A percentile compares a stretch with the other conserved stretches of the same genome.
Conservation (phyloP, 2,888 invertebrate species). For the Glyphotaelius pellucidus region DNA sequence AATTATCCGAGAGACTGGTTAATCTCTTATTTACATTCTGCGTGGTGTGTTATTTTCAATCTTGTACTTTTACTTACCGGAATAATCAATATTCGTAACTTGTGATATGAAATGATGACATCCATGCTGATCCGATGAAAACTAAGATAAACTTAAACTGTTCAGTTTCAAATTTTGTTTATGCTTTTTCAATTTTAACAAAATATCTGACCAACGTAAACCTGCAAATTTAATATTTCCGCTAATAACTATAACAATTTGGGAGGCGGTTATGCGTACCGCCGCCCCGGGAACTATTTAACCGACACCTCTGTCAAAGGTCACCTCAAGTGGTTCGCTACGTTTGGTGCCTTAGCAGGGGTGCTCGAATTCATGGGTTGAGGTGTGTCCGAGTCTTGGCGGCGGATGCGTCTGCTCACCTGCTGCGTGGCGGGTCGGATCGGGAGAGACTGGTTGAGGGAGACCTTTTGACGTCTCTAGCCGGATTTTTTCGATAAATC, state of each 20-base stretch:
- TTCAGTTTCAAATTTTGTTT: not conserved
- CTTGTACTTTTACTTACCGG: not conserved
- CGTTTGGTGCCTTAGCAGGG: too few relatives aligned
- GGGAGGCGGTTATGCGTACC: too few relatives aligned
- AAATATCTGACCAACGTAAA: not conserved
- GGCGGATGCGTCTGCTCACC: too few relatives aligned
- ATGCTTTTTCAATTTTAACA: not conserved
- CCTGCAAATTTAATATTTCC: not conserved
- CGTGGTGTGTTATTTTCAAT: not conserved
- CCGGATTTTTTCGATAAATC: too few relatives aligned
- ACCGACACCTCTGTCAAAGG: too few relatives aligned
- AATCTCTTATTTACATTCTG: not conserved
- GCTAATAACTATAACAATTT: not conserved
- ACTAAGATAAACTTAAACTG: not conserved
- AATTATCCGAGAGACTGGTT: not conserved
- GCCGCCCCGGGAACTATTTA: too few relatives aligned
- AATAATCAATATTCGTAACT: not conserved
- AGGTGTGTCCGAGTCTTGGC: too few relatives aligned
- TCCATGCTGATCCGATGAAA: not conserved
- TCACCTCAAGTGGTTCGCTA: too few relatives aligned
- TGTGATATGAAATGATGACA: not conserved
- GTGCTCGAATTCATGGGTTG: too few relatives aligned
- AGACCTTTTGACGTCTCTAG: too few relatives aligned
- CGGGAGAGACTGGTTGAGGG: too few relatives aligned
- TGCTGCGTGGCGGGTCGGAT: too few relatives aligned